Base-by-base conservation (phyloP, 1,140 invertebrate species). In the Popillia japonica region DNA sequence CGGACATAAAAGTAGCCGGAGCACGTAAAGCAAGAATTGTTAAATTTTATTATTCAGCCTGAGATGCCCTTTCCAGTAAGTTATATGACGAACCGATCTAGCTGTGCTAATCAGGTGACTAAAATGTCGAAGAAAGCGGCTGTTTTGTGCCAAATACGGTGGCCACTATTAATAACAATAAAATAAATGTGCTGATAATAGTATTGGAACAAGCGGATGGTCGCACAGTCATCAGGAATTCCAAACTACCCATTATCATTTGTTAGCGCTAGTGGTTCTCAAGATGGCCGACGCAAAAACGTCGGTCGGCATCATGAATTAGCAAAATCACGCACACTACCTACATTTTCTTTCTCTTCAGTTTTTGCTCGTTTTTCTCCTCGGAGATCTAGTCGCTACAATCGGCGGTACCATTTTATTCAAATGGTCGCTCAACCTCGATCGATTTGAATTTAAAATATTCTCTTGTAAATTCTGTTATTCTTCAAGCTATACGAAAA, bases 141-240 rank as follows among this genome's bases (percentile, higher is more conserved):
- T 80, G 80, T 83, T 82, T 83, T 79, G 78, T 74, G 81, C 85
- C 85, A 44, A 86, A 86, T 86, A 85, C 82, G 85, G 85, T 68
- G 80, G 79, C 61, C 61, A 85, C 85, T 86, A 86, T 86, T 86
- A 86, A 86, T 86, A 86, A 86, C 85, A 86, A 86, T 86, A 86
- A 86, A 86, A 83, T 83, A 80, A 84, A 85, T 84, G 84, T 86
- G 85, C 82, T 83, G 84, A 86, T 86, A 86, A 86, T 86, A 83
- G 85, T 84, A 81, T 84, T 85, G 78, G 80, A 82, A 83, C 83
- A 83, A 83, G 78, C 80, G 81, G 81, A 83, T 81, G 79, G 59
- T 42, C 78, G 79, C 48, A 78, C 72, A 72, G 64, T 74, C 73
- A 76, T 75, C 77, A 84, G 80, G 82, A 84, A 86, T 86, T 81